Conservation (phyloP, 1,140 invertebrate species). For the Halyomorpha halys region DNA sequence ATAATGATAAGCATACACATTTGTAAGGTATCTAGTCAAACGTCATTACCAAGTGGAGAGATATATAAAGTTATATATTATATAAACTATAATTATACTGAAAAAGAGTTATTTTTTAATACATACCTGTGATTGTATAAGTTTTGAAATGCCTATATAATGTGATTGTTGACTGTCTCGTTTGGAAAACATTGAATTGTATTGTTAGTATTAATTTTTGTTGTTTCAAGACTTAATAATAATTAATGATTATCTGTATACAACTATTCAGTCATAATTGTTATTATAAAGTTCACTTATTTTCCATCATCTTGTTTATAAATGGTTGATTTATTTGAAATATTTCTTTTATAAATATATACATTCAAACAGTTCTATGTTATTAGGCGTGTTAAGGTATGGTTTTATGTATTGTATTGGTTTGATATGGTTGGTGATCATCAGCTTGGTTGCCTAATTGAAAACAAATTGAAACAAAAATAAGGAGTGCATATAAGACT, state of each 20-base stretch:
- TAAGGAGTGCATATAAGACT: slow-evolving; percentile 20
- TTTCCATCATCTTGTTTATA: no score
- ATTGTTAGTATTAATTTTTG: slow-evolving; percentile 11
- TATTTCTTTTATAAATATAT: no score
- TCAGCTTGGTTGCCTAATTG: slow-evolving; percentile 2
- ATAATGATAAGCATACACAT: slow-evolving; percentile 17
- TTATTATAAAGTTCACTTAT: no score
- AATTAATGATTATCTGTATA: no score
- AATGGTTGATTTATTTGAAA: no score
- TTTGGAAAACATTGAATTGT: slow-evolving; percentile 15
- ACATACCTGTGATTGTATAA: slow-evolving; percentile 18
- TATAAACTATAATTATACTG: slow-evolving; percentile 13
- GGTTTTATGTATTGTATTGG: slow-evolving; percentile 9
- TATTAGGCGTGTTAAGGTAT: slow-evolving; percentile 1
- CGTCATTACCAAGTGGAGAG: slow-evolving; percentile 19
- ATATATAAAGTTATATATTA: slow-evolving; percentile 19
- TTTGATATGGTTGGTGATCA: slow-evolving; percentile 10
- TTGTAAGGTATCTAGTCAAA: slow-evolving; percentile 21
- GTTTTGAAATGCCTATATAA: slow-evolving; percentile 19
- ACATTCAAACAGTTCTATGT: no score
- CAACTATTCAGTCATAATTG: no score
- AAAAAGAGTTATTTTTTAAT: slow-evolving; percentile 20
- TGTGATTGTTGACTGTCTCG: slow-evolving; percentile 19
- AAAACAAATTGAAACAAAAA: neutral
- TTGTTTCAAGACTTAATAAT: slow-evolving; percentile 6